Conservation (phyloP, 2,113 vertebrate species). For the Cavia aperea region DNA sequence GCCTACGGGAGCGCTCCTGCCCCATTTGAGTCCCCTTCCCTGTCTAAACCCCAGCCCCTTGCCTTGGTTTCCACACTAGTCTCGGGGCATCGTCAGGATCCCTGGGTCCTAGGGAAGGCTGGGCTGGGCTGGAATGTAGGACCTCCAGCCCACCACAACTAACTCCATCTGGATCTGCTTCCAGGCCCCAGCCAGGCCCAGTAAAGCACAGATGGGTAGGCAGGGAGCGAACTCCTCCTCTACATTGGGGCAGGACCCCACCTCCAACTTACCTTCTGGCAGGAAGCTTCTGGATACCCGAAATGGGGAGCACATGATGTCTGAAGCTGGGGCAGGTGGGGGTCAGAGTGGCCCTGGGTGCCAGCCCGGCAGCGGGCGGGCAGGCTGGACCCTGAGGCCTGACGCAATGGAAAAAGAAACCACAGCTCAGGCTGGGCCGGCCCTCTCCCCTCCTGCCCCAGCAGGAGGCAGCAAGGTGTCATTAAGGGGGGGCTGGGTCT, state of each 20-base stretch:
- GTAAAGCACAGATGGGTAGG: neutral
- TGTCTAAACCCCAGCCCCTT: neutral
- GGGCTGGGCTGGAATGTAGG: neutral
- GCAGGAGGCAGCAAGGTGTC: constrained; percentile 64
- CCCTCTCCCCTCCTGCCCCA: constrained; percentile 58
- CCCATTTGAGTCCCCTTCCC: fast-evolving
- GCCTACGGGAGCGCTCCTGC: neutral
- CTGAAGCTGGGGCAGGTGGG: neutral
- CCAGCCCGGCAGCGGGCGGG: constrained; percentile 28
- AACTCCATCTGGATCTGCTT: neutral
- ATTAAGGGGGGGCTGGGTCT: constrained; percentile 65
- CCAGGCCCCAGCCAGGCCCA: neutral
- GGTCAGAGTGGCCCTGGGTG: constrained; percentile 32
- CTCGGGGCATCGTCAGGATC: neutral
- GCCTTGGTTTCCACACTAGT: neutral
- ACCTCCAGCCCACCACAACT: neutral
- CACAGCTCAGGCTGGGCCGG: constrained; percentile 40
- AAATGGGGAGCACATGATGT: constrained; percentile 73
- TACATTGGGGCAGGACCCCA: neutral
- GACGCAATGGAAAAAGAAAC: constrained; percentile 72
- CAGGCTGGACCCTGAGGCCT: constrained; percentile 48
- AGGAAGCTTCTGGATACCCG: constrained; percentile 56
- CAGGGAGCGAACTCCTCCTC: neutral
- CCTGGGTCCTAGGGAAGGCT: neutral
- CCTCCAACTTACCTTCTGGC: constrained; percentile 71